Percentiles rank a stretch among this genome's conserved stretches.
These are phyloP conservation scores for Pseudomyrmex pallidus DNA, from an alignment of 1,140 invertebrate genomes.

Conservation along the genomic window DNA sequence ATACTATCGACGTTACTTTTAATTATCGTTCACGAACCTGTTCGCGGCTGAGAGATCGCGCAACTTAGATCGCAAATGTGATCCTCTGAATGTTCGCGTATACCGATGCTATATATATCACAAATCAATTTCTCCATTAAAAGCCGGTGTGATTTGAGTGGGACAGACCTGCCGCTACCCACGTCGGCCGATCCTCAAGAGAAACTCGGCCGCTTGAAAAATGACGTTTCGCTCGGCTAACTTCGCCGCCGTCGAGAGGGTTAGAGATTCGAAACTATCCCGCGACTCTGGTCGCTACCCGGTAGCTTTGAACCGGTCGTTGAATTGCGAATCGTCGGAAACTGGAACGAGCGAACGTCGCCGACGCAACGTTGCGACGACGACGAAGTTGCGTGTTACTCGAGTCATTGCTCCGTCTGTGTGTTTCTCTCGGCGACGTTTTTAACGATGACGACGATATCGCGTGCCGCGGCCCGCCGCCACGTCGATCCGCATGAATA, in stretches of 20 bases:
- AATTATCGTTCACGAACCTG: constrained; percentile 19
- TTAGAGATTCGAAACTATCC: constrained; percentile 48
- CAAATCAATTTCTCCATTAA: constrained; percentile 60
- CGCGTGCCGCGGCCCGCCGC: constrained; percentile 48
- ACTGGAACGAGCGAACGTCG: constrained; percentile 32
- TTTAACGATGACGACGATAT: constrained; percentile 72
- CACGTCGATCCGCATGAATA: constrained; percentile 72
- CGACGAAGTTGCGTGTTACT: background rate
- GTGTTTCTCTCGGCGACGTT: constrained; percentile 47
- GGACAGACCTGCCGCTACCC: constrained; percentile 11
- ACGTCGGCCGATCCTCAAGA: constrained; percentile 22
- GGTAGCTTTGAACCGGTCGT: constrained; percentile 66
- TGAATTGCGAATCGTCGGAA: constrained; percentile 41
- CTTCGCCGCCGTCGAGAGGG: constrained; percentile 32
- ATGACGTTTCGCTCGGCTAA: constrained; percentile 68
- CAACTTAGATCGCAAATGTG: constrained; percentile 61
- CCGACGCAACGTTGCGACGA: background rate
- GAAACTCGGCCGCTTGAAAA: constrained; percentile 58
- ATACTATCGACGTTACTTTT: constrained; percentile 40
- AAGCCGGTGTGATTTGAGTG: constrained; percentile 24
- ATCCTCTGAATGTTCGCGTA: constrained; percentile 37
- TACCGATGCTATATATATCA: constrained; percentile 56
- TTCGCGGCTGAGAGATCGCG: constrained; percentile 7
- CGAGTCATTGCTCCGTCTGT: constrained; percentile 41
- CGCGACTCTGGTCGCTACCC: constrained; percentile 23